Evolutionary conservation across 2,113 vertebrate species (phyloP), one percentile per base, ranked within the genome.

Genomic region (Sardina pilchardus): DNA sequence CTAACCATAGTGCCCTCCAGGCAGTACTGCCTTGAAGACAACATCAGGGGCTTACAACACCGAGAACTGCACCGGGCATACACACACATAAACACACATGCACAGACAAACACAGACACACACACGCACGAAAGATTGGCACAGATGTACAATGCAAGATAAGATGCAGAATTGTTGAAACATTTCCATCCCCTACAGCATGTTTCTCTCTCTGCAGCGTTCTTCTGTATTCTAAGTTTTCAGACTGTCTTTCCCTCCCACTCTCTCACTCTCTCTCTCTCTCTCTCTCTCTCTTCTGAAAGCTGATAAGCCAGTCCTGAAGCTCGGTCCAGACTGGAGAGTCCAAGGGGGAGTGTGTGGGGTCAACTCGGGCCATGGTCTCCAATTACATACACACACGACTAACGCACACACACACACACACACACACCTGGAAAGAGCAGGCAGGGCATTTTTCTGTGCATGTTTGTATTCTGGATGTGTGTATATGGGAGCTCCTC

Each of bases 91-190:
- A 26, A 71, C n/a, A 71, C n/a, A 45, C 24, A 83, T 81, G 63
- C 78, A 87, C 83, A 44, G 36, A 47, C 63, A 75, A 63, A 78
- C 56, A 71, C 83, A 84, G 56, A 81, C 43, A 81, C 82, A 83
- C n/a, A 83, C 75, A 71, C 48, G 2, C 3, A 42, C 59, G 17
- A 50, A 50, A 50, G 8, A 17, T 19, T 17, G 53, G 39, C 39
- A 39, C 47, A 48, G 26, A 6, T 67, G 12, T 67, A 24, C 59
- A 67, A 24, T 67, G 7, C 12, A 48, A 48, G 47, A 48, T 8
- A 48, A 48, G 1, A 14, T 14, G 12, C 47, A 39, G 39, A 2
- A 39, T 39, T 39, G 39, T 39, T 39, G 1, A 2, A 39, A 39
- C 39, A 39, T 1, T 39, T 39, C 39, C 39, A 39, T 39, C 39